Evolutionary conservation across 2,888 invertebrate species (phyloP).

Genomic region (Onchidella celtica): DNA sequence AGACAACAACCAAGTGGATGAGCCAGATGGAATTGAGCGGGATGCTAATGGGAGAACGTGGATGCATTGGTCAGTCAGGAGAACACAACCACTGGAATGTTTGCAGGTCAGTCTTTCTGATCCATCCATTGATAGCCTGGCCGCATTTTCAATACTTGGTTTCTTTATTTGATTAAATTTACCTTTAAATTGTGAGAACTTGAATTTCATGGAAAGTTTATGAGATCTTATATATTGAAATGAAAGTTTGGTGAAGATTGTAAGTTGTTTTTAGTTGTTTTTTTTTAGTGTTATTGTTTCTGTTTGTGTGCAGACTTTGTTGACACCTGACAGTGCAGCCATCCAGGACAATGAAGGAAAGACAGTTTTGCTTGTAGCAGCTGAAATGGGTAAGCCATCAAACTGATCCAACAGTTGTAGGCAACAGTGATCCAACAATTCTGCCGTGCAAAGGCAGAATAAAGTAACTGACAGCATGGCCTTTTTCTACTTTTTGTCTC

Average conservation of each 20-base stretch:
- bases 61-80: conserved; percentile 79
- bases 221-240: no score
- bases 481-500: no score
- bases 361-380: conserved; percentile 77
- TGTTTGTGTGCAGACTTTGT: conserved; percentile 68
- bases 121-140: not conserved
- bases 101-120: conserved; percentile 68
- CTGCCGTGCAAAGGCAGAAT: no score
- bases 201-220: no score
- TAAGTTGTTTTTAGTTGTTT: not conserved
- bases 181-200: no score
- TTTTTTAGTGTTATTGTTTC: not conserved
- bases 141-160: no score
- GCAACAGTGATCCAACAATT: no score
- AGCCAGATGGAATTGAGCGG: conserved; percentile 74
- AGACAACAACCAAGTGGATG: conserved; percentile 66
- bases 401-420: no score
- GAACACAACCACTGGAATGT: conserved; percentile 78
- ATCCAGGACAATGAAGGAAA: conserved; percentile 78
- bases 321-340: conserved; percentile 75
- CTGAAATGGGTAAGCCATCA: conserved; percentile 79
- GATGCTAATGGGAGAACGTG: conserved; percentile 78
- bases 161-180: no score
- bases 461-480: no score
- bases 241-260: no score